Evolutionary conservation across 2,888 invertebrate genomes (phyloP).

Genomic region (Xanthia togata): DNA sequence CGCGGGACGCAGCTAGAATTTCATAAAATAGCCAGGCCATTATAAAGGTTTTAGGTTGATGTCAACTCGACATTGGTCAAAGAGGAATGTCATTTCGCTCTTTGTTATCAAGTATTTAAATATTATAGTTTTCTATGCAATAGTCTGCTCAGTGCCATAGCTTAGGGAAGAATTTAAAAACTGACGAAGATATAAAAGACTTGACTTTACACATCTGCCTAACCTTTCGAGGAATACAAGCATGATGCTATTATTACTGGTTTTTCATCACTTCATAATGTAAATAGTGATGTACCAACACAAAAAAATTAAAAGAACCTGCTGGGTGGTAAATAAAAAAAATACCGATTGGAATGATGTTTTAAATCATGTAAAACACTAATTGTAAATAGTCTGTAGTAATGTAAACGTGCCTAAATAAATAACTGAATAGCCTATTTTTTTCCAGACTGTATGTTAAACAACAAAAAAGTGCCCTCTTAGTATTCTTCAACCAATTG

Average conservation of each 20-base stretch:
- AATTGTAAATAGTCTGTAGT: conserved; percentile 13
- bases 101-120: too few species aligned
- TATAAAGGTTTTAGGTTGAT: too few species aligned
- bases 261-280: not conserved
- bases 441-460: not conserved
- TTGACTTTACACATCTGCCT: not conserved
- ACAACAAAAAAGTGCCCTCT: not conserved
- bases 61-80: too few species aligned
- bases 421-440: conserved; percentile 11
- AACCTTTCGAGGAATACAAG: not conserved
- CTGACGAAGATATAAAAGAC: too few species aligned
- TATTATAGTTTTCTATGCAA: too few species aligned
- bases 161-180: too few species aligned
- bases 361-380: conserved; percentile 31
- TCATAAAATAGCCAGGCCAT: too few species aligned
- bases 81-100: too few species aligned
- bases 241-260: not conserved
- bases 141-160: too few species aligned
- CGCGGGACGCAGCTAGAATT: too few species aligned
- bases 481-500: not conserved
- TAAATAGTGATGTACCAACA: not conserved
- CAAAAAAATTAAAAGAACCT: conserved; percentile 9
- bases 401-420: not conserved
- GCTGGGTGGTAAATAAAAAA: conserved; percentile 10
- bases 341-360: conserved; percentile 5